Base-by-base conservation (phyloP, 2,113 vertebrate genomes). In the Mus pahari region DNA sequence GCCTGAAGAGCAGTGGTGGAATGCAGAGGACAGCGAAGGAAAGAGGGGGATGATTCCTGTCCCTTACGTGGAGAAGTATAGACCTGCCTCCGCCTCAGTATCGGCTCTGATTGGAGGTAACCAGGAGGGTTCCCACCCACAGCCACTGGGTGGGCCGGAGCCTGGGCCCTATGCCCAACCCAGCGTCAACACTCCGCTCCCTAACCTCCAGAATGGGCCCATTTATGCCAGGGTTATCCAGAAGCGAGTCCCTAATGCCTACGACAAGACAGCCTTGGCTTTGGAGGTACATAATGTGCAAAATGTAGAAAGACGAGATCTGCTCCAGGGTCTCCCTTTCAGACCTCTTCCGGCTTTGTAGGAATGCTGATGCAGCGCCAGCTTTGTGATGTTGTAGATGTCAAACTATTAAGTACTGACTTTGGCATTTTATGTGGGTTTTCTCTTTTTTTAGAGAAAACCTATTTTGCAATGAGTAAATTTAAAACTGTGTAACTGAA, bases 1-100 rank as follows among this genome's bases (percentile, higher is more conserved):
- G 92, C 99, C 99, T 33, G 99, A 99, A 99, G 99, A 99, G 98
- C 99, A 99, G 97, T 99, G 99, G 99, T 99, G 99, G 99, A 99
- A 99, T 31, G 99, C 99, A 50, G 99, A 99, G 99, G 99, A 99
- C 99, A 98, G 98, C 84, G 99, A 99, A 92, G 99, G 99, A 93
- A 99, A 99, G 96, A 98, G 99, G 28, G 99, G 99, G 97, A 99
- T 99, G 99, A 99, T 99, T 93, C 99, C 99, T 12, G 99, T 99
- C 97, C 99, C 99, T 82, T 99, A 99, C 89, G 99, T 99, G 95
- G 99, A 99, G 99, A 99, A 99, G 98, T 99, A 99, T 98, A 99
- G 99, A 95, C 99, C 99, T 26, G 98, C 99, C 79, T 99, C 99
- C 97, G 99, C 99, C 58, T 98, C 98, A 96, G 98, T 99, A 97